phyloP scores from a whole-genome alignment of 1,140 invertebrate genomes.

The Pseudomyrmex dendroicus region DNA sequence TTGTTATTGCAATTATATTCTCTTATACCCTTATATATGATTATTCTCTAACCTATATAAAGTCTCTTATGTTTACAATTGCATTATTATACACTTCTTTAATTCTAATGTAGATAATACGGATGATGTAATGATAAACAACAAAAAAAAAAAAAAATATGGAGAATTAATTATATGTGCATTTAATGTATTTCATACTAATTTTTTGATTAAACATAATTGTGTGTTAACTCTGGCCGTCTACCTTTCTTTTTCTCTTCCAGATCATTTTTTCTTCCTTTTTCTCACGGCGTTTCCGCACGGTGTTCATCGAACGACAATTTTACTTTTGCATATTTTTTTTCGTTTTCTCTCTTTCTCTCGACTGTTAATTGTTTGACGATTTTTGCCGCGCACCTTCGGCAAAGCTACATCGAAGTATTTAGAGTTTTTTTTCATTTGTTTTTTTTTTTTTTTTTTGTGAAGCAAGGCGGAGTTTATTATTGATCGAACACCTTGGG shows the following conservation, averaged over 20 bases:
- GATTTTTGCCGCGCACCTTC: too few relatives aligned
- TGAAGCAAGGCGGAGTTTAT: too few relatives aligned
- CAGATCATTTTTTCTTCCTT: constrained; percentile 68
- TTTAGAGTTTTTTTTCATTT: too few relatives aligned
- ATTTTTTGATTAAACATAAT: constrained; percentile 86
- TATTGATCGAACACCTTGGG: constrained; percentile 34
- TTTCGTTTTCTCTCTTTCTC: background rate
- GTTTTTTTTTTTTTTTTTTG: too few relatives aligned
- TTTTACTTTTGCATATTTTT: background rate
- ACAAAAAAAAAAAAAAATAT: constrained; percentile 78
- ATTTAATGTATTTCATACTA: constrained; percentile 86
- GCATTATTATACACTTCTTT: constrained; percentile 79
- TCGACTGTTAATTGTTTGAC: background rate
- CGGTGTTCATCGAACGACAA: constrained; percentile 8
- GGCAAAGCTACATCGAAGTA: too few relatives aligned
- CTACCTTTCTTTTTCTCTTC: constrained; percentile 77
- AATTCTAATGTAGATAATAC: constrained; percentile 83
- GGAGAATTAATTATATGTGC: constrained; percentile 84
- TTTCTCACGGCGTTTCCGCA: constrained; percentile 39
- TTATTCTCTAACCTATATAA: constrained; percentile 75
- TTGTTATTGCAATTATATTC: constrained; percentile 80
- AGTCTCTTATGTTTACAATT: constrained; percentile 78
- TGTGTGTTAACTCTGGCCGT: constrained; percentile 81
- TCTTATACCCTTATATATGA: constrained; percentile 74
- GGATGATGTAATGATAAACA: constrained; percentile 75